Evolutionary conservation across 2,113 vertebrate species (phyloP), one percentile per base, ranked within the genome.

Genomic region (Brachypodius melanocephalos): DNA sequence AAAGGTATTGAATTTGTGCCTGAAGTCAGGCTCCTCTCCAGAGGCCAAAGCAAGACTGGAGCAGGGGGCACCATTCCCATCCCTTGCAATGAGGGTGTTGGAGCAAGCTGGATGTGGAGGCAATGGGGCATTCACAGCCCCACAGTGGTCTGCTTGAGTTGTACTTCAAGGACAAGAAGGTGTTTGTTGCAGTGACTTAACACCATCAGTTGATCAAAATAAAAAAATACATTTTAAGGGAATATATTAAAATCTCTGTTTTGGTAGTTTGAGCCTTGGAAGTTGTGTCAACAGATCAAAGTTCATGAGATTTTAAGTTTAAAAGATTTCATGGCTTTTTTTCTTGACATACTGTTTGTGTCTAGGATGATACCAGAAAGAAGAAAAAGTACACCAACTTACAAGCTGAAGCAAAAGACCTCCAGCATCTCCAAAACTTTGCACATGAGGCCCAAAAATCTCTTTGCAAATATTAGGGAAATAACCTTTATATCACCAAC

Each of bases 41-140:
- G 55, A 36, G 4, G 2, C 12, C 36, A 66, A 55, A 82, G 34
- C 10, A 85, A 25, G 21, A 14, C 21, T 3, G 9, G 40, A 63
- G 26, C 4, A 0, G 8, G 0, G 3, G 4, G 6, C 4, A 52
- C 9, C 5, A 1, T 45, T 65, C 54, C 74, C 1, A 0, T 3
- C 13, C 19, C 40, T 55, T 3, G 1, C 20, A 55, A 3, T 15
- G 17, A 43, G 18, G 8, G 16, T 14, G 4, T 4, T 78, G 65
- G 32, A 62, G 8, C 42, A 34, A 89, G 28, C 5, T 89, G 54
- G 12, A 26, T 63, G 17, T 32, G 34, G 42, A 81, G 29, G 14
- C 25, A 38, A 14, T 36, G 42, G 20, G 9, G 17, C 1, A 1
- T 18, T 36, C 34, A 42, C 5, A 24, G 2, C 32, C 17, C 9